Evolutionary conservation across 1,140 invertebrate genomes (phyloP), one percentile per base, ranked within the genome.

Genomic region (Gryon sp.): DNA sequence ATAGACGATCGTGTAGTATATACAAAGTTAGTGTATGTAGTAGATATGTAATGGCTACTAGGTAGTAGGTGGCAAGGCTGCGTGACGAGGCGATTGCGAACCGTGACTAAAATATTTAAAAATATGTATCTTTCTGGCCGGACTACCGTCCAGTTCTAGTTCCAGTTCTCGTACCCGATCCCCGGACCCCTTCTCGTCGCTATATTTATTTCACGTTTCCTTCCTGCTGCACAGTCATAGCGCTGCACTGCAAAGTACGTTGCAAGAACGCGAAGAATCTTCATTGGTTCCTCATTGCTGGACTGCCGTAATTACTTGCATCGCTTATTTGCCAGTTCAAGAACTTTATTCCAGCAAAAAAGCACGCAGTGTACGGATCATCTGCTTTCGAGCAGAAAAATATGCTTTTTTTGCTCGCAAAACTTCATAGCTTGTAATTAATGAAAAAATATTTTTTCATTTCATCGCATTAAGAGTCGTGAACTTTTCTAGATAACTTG

Each of bases 21-120:
- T 41, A 77, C 66, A 62, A 74, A 72, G 28, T 46, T 46, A 48
- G 74, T n/a, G n/a, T 78, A 83, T 80, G 79, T 82, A 81, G 77
- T 83, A 84, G 80, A 78, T 85, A 84, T 79, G 85, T 88, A 87
- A 87, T 88, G 85, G 84, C 82, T 78, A 86, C 79, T 81, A 86
- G 83, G 80, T 80, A 86, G 83, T 86, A 87, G 86, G 87, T 88
- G 86, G 87, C 83, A 89, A 89, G 87, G 79, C 87, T 88, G 87
- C 87, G 87, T 89, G 87, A 89, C 87, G 87, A 85, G 86, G 84
- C 86, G 84, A 88, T 89, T 87, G 87, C 86, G 79, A 80, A 88
- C 86, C 87, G 87, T 89, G 87, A 89, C 87, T 89, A 89, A 89
- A 89, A 89, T 89, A 89, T 89, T 89, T 88, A 88, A 88, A 89